A percentile compares a stretch with the other conserved stretches of the same genome.
Conservation (phyloP, 23 tunicate species). For the Styela clava region DNA sequence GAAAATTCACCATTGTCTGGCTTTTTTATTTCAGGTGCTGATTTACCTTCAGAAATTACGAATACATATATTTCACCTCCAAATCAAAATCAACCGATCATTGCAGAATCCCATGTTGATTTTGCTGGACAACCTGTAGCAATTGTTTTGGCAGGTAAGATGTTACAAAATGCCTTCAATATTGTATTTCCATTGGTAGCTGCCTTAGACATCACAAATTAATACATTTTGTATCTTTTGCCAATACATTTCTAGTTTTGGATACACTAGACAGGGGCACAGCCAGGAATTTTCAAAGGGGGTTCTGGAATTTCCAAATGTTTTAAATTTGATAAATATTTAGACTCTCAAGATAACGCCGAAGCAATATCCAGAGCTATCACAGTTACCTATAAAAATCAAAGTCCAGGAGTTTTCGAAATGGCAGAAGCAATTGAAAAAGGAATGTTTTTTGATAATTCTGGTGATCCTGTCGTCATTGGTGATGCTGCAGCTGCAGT, state of each 20-base stretch:
- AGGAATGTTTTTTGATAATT: background rate
- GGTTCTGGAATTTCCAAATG: too few species aligned
- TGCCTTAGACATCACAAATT: too few species aligned
- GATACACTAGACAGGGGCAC: too few species aligned
- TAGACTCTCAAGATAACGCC: constrained; percentile 19
- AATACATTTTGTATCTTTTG: too few species aligned
- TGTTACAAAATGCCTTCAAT: too few species aligned
- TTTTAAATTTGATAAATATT: too few species aligned
- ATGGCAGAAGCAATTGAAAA: background rate
- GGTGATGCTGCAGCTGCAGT: constrained; percentile 6
- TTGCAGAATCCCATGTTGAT: constrained; percentile 56
- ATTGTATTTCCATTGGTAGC: too few species aligned
- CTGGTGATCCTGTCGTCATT: background rate
- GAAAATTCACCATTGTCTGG: too few species aligned
- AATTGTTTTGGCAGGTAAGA: constrained; percentile 72
- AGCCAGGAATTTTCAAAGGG: too few species aligned
- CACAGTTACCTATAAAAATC: constrained; percentile 73
- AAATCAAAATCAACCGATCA: constrained; percentile 35
- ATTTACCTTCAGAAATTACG: constrained; percentile 24
- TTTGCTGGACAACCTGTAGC: constrained; percentile 84
- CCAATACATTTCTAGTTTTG: too few species aligned
- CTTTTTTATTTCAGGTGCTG: constrained; percentile 7
- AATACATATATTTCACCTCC: constrained; percentile 31
- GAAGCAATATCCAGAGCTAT: constrained; percentile 44
- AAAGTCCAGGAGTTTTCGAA: constrained; percentile 24